Base-by-base conservation (phyloP, 1,140 invertebrate genomes). In the Aphaenogaster floridana region DNA sequence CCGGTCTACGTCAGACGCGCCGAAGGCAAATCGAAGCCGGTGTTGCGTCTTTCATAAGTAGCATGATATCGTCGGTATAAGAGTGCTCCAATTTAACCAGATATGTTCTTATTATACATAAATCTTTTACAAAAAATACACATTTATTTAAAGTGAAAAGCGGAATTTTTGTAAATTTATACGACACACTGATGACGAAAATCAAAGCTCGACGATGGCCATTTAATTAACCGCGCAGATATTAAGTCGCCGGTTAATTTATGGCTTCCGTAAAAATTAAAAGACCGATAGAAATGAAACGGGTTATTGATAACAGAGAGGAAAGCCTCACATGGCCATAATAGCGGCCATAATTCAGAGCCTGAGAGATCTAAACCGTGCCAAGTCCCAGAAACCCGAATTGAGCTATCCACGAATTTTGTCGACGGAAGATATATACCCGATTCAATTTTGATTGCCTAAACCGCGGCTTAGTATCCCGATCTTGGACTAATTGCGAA, bases 1-100 rank as follows among this genome's bases (percentile, higher is more conserved):
- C 89, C 84, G 74, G 84, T 89, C 89, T 72, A 77, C 89, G 88
- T 90, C 89, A 90, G 89, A 90, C 88, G 86, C 83, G 87, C 83
- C 84, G 88, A 90, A 80, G 50, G 78, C 78, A 57, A 69, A 69
- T 57, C 89, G 89, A 90, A 86, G 71, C 72, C 87, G 80, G 36
- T 76, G 42, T 34, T 36, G 72, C 72, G 77, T 57, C 80, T 90
- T 86, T 87, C 78, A 72, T 87, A 89, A 89, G 84, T 71, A 84
- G 59, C 34, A 8, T 15, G 36, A 48, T 77, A 48, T 76, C 63
- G 17, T 61, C 42, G 81, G 2, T 48, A 8, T 59, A 28, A 61
- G 13, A 48, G 28, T 21, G 28, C 5, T 64, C 6, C 48, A 36
- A 69, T 83, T 72, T 59, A 57, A 59, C 8, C 13, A 3, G 1